Base-by-base conservation (phyloP, 2,888 invertebrate genomes). In the Brenthis ino region DNA sequence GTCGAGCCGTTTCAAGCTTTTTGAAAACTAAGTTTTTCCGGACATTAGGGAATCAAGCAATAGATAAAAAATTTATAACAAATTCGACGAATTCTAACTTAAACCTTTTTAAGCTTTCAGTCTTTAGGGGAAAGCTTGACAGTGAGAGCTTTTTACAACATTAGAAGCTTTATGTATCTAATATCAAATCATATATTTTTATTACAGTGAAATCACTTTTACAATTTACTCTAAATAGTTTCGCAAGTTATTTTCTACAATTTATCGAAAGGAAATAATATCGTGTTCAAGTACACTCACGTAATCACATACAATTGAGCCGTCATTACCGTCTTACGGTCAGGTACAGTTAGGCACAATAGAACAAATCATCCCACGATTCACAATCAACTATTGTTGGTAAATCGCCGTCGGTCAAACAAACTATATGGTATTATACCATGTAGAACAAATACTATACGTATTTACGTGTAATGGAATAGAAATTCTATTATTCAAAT, bases 341-440 rank as follows among this genome's bases (percentile, higher is more conserved):
- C 67, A 71, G 74, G 77, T 77, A 77, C 78, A 69, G 75, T 74
- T 76, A 77, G 43, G 60, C 72, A 79, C 77, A 79, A 79, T 76
- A 72, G 74, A 74, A 77, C 78, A 77, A 79, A 79, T 79, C 78
- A 79, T 76, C 75, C 69, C 69, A 79, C 77, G 75, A 78, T 77
- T 76, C 75, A 78, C 76, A 74, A 79, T 77, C 75, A 77, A 72
- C 76, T 74, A 77, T 79, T 77, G 77, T 77, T 73, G 69, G 69
- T 67, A 71, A 43, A 43, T 64, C 65, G 65, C 69, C 72, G 69
- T 50, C 69, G 72, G 71, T 57, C 56, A 68, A 72, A 71, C 69
- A 71, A n/a, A 60, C 24, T 60, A 60, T 50, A 60, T 33, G 50
- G 24, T 50, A 60, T 60, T 50, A 33, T 14, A 48, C 60, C 50